Evolutionary conservation across 2,113 vertebrate species (phyloP), one percentile per base, ranked within the genome.

Genomic region (Numida meleagris): DNA sequence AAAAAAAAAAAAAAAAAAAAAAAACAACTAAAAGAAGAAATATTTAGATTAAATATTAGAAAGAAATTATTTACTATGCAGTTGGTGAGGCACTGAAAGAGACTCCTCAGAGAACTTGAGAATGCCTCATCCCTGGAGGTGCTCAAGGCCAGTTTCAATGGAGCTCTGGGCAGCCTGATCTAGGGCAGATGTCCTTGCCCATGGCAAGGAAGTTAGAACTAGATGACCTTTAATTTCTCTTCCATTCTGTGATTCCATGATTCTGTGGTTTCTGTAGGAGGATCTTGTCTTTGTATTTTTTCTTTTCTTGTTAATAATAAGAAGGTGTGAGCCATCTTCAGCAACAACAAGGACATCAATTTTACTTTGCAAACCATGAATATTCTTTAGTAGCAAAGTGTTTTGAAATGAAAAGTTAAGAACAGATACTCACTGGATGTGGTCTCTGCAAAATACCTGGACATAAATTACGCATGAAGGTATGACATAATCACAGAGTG

Each of bases 241-340:
- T 29, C 51, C 53, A 31, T 55, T 55, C 9, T 31, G 53, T 55
- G 53, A 55, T 55, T 55, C 8, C 16, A 31, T 55, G 53, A 55
- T 55, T 15, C 53, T 17, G 27, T 31, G 27, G 27, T 55, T 7
- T 76, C 12, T 75, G 86, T 62, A 43, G 70, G 9, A 6, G 16
- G 1, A 0, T 65, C 38, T 78, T 67, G 4, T 5, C 9, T 86
- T n/a, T 25, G 4, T 42, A 16, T 42, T 33, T 38, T 36, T 77
- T 38, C 5, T 87, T 82, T 81, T 85, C 46, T 25, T 82, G 14
- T 10, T 72, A 9, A 34, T 19, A 1, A 0, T 13, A 68, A 55
- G 5, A 61, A 65, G 14, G 4, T 25, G 57, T 23, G 4, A 2
- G 1, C 2, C 3, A 0, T 57, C 14, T 80, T 82, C 81, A 85